A percentile compares a stretch with the other conserved stretches of the same genome.
These are phyloP conservation scores for Otis tarda DNA, from an alignment of 2,113 vertebrate genomes.

Conservation along the genomic window DNA sequence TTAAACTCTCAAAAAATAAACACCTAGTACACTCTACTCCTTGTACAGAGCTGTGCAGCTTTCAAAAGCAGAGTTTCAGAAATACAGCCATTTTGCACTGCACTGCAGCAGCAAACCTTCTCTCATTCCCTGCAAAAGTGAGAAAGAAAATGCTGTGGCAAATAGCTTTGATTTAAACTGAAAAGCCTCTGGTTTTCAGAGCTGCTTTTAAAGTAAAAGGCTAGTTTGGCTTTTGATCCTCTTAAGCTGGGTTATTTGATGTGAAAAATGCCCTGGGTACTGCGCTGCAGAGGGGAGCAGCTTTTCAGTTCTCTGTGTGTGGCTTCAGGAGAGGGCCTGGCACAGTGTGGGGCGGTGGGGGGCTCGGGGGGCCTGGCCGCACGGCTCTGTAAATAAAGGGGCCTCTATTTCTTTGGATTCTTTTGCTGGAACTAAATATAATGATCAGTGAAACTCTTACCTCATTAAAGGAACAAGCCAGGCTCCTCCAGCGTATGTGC, in stretches of 20 bases:
- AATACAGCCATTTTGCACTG: not conserved
- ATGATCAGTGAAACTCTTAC: slow-evolving; percentile 52
- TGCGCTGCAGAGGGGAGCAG: slow-evolving; percentile 23
- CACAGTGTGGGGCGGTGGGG: not conserved
- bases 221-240: slow-evolving; percentile 64
- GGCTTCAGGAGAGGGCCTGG: slow-evolving; percentile 44
- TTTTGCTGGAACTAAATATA: slow-evolving; percentile 60
- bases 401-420: slow-evolving; percentile 63
- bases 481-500: not conserved
- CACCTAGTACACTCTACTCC: slow-evolving; percentile 15
- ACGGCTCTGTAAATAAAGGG: slow-evolving; percentile 50
- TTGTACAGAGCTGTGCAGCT: not conserved
- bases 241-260: slow-evolving; percentile 65
- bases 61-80: slow-evolving; percentile 16
- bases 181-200: slow-evolving; percentile 40
- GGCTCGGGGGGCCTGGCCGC: not conserved
- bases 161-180: slow-evolving; percentile 58
- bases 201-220: slow-evolving; percentile 47
- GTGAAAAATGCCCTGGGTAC: slow-evolving; percentile 44
- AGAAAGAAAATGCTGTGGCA: slow-evolving; percentile 42
- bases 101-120: not conserved
- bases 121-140: not conserved
- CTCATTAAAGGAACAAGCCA: slow-evolving; percentile 48
- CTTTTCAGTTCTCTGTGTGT: slow-evolving; percentile 62
- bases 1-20: slow-evolving; percentile 40